Evolutionary conservation across 2,888 invertebrate genomes (phyloP).

Genomic region (Drosophila phalerata): DNA sequence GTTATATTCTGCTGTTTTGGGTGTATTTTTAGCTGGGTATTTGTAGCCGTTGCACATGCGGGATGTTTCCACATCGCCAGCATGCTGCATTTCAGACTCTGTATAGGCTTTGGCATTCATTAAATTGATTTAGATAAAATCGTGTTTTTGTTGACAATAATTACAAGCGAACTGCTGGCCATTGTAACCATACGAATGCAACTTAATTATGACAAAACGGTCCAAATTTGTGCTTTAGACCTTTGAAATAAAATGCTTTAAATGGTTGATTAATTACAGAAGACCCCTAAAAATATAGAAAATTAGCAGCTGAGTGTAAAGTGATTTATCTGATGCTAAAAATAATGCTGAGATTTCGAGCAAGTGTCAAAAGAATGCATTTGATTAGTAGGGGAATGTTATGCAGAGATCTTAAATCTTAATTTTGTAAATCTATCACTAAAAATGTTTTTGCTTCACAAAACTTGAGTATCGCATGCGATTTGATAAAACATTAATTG

Average conservation of each 20-base stretch:
- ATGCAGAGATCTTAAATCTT: background rate
- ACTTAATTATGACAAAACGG: conserved; percentile 57
- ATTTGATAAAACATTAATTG: too few relatives aligned
- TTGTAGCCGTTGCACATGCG: conserved; percentile 15
- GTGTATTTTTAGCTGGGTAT: conserved; percentile 18
- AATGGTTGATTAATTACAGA: conserved; percentile 32
- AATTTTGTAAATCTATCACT: too few relatives aligned
- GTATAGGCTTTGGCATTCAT: conserved; percentile 56
- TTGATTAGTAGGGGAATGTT: background rate
- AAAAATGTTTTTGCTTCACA: too few relatives aligned
- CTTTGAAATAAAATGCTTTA: conserved; percentile 22
- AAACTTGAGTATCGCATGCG: too few relatives aligned
- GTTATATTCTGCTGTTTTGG: conserved; percentile 30
- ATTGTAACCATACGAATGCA: conserved; percentile 33
- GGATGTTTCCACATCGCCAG: conserved; percentile 26
- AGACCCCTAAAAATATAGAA: background rate
- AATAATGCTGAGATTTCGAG: background rate
- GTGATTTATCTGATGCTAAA: conserved; percentile 19
- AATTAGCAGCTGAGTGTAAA: background rate
- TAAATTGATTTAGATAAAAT: conserved; percentile 78
- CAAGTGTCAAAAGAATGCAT: conserved; percentile 11
- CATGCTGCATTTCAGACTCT: conserved; percentile 42
- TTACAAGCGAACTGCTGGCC: conserved; percentile 47
- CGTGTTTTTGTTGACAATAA: conserved; percentile 65
- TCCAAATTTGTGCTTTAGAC: conserved; percentile 36